Conservation (phyloP, 2,113 vertebrate genomes). For the Dasyurus viverrinus region DNA sequence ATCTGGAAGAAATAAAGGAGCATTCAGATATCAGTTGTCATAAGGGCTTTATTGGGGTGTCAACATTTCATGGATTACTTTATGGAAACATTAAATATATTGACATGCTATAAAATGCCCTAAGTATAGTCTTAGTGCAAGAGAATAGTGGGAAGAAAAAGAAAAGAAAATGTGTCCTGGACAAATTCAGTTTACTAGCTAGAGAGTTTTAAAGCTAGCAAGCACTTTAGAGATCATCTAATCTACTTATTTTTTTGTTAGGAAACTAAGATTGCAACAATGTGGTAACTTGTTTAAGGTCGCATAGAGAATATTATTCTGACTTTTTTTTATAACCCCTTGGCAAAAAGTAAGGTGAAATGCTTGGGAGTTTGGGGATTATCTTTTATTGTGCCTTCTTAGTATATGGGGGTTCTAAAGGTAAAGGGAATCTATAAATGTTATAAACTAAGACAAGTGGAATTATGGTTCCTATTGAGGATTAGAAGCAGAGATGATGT, state of each 20-base stretch:
- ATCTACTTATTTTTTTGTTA: background rate
- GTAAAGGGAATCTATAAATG: background rate
- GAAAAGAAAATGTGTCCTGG: constrained; percentile 29
- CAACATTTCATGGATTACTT: constrained; percentile 77
- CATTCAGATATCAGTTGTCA: constrained; percentile 78
- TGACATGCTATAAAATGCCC: constrained; percentile 73
- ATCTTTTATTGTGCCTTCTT: background rate
- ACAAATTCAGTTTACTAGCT: background rate
- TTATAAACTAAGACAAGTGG: background rate
- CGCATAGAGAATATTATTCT: background rate
- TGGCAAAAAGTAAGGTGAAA: background rate
- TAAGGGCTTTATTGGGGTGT: constrained; percentile 72
- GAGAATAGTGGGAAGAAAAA: background rate
- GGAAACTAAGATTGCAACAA: background rate
- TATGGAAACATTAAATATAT: constrained; percentile 73
- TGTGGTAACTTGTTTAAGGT: background rate
- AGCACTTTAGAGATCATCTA: background rate
- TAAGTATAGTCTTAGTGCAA: constrained; percentile 44
- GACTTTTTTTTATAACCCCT: background rate
- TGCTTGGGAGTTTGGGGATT: background rate
- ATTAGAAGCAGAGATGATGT: background rate
- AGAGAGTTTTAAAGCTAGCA: background rate
- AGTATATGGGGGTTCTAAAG: background rate
- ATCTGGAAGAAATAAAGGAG: constrained; percentile 76
- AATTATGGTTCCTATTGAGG: background rate